A percentile compares a stretch with the other conserved stretches of the same genome.
These are phyloP conservation scores for Eonycteris spelaea DNA, from an alignment of 2,113 vertebrate genomes.

Conservation along the genomic window DNA sequence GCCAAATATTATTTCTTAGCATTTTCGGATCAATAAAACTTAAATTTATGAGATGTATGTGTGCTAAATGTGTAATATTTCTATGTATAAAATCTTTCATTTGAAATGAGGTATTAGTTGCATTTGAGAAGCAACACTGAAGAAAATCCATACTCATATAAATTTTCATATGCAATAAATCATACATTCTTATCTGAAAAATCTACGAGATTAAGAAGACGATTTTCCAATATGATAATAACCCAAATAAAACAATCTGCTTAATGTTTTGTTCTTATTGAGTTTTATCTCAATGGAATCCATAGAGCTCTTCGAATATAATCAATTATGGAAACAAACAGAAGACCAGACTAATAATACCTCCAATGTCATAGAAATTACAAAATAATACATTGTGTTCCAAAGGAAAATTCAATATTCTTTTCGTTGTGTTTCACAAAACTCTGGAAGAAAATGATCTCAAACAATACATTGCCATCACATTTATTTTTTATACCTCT, in stretches of 20 bases:
- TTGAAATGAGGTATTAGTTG: background rate
- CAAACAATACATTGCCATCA: background rate
- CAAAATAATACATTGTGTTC: background rate
- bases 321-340: background rate
- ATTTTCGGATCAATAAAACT: background rate
- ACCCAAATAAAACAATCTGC: slow-evolving; percentile 35
- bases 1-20: background rate
- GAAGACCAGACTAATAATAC: background rate
- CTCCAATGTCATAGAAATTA: background rate
- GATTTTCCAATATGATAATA: background rate
- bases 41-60: background rate
- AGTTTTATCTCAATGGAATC: slow-evolving; percentile 17
- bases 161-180: slow-evolving; percentile 1
- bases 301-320: background rate
- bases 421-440: background rate
- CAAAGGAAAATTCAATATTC: background rate
- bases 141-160: slow-evolving; percentile 34
- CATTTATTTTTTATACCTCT: background rate
- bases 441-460: background rate
- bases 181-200: background rate
- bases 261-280: background rate
- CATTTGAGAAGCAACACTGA: background rate
- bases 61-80: background rate
- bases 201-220: background rate
- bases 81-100: slow-evolving; percentile 10